Evolutionary conservation across 2,888 invertebrate species (phyloP).

Genomic region (Drosophila histrio): DNA sequence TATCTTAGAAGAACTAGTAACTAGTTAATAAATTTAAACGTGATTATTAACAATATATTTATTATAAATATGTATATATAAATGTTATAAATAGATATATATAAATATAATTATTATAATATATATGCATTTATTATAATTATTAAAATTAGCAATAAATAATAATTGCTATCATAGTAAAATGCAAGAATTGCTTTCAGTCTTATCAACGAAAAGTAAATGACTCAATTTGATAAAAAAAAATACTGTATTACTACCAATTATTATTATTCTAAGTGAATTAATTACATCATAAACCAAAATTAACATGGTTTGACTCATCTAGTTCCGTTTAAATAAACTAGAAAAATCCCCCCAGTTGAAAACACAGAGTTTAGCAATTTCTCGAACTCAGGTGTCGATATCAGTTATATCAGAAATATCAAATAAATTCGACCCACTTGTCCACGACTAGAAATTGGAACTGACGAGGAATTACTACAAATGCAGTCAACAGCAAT

Average conservation of each 20-base stretch:
- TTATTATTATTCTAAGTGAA: too few relatives aligned
- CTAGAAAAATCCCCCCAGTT: constrained; percentile 7
- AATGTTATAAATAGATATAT: too few relatives aligned
- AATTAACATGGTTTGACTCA: constrained; percentile 18
- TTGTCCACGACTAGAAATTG: neutral
- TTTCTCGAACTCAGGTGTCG: too few relatives aligned
- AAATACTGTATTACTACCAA: too few relatives aligned
- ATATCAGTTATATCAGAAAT: constrained; percentile 8
- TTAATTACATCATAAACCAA: constrained; percentile 1
- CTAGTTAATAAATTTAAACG: too few relatives aligned
- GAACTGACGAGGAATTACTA: constrained; percentile 19
- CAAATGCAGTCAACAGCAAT: constrained; percentile 31
- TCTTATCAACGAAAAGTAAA: neutral
- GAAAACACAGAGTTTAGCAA: too few relatives aligned
- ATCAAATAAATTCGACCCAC: constrained; percentile 7
- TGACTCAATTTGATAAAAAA: constrained; percentile 12
- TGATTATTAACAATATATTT: too few relatives aligned
- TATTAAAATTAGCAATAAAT: neutral
- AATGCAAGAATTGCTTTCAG: neutral
- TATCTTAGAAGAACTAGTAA: too few relatives aligned
- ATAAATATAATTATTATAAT: too few relatives aligned
- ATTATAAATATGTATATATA: too few relatives aligned
- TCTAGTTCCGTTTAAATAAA: neutral
- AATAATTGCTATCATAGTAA: neutral
- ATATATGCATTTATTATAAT: too few relatives aligned